Conservation (phyloP, 2,888 invertebrate species). For the Zygaena filipendulae region DNA sequence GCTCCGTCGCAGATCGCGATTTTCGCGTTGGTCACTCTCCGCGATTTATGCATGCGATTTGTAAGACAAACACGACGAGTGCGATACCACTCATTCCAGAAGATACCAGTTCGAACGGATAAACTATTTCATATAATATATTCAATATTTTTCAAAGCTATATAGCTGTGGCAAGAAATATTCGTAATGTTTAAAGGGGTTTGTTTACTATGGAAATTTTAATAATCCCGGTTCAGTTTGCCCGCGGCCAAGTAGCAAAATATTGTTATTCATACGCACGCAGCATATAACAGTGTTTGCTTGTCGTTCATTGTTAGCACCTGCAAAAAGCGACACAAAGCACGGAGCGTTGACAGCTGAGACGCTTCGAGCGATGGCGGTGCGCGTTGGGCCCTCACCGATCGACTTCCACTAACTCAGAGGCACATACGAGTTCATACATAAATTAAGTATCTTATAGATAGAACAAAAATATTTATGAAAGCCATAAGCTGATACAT, state of each 20-base stretch:
- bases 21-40: constrained; percentile 42
- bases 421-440: no score
- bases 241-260: constrained; percentile 35
- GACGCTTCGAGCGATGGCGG: constrained; percentile 17
- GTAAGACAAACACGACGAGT: constrained; percentile 40
- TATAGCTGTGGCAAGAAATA: no score
- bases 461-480: no score
- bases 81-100: constrained; percentile 42
- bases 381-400: no score
- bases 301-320: constrained; percentile 53
- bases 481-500: no score
- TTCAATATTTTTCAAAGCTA: constrained; percentile 23
- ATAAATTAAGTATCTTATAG: no score
- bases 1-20: constrained; percentile 38
- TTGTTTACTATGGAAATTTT: no score
- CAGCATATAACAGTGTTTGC: constrained; percentile 55
- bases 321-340: constrained; percentile 42
- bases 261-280: constrained; percentile 54
- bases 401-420: no score
- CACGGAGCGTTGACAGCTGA: constrained; percentile 48
- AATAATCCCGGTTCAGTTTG: constrained; percentile 44
- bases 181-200: no score
- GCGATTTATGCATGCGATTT: constrained; percentile 48
- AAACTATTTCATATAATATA: constrained; percentile 25
- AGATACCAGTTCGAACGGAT: constrained; percentile 27